Percentiles rank a stretch among this genome's conserved stretches.
Conservation (phyloP, 1,140 invertebrate genomes). For the Mya arenaria region DNA sequence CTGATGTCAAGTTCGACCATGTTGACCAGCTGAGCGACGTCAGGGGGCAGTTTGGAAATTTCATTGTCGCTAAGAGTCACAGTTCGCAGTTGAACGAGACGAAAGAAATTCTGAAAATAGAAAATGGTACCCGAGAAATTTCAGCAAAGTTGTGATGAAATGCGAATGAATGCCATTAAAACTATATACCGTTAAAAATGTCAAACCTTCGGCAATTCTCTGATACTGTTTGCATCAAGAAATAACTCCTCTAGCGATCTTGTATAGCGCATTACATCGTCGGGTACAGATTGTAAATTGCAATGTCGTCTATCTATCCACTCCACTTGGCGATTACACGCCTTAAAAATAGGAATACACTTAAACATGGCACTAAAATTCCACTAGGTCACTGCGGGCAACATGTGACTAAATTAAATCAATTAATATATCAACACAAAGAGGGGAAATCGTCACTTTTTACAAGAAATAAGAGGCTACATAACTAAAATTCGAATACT, state of each 20-base stretch:
- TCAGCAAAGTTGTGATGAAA: too few relatives aligned
- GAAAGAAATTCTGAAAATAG: constrained; percentile 97
- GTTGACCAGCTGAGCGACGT: constrained; percentile 98
- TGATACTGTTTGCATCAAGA: constrained; percentile 98
- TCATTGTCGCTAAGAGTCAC: constrained; percentile 99
- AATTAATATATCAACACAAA: constrained; percentile 52
- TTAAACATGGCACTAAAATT: constrained; percentile 77
- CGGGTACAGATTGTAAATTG: constrained; percentile 96
- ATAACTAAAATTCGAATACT: constrained; percentile 67
- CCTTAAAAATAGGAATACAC: constrained; percentile 99
- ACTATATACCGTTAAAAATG: too few relatives aligned
- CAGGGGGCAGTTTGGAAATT: constrained; percentile 94
- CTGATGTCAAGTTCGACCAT: constrained; percentile 98
- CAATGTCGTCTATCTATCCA: constrained; percentile 99
- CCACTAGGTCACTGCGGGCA: constrained; percentile 55
- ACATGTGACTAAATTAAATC: constrained; percentile 60
- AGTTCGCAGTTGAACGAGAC: constrained; percentile 95
- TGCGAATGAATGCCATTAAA: too few relatives aligned
- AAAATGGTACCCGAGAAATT: too few relatives aligned
- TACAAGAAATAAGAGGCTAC: constrained; percentile 54
- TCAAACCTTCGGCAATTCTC: constrained; percentile 96
- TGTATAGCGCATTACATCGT: constrained; percentile 98
- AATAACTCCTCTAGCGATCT: constrained; percentile 98
- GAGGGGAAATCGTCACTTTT: constrained; percentile 60
- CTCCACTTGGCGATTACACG: constrained; percentile 99